These are phyloP conservation scores for Artibeus jamaicensis DNA, from an alignment of 2,797 vertebrate genomes.

Conservation along the genomic window DNA sequence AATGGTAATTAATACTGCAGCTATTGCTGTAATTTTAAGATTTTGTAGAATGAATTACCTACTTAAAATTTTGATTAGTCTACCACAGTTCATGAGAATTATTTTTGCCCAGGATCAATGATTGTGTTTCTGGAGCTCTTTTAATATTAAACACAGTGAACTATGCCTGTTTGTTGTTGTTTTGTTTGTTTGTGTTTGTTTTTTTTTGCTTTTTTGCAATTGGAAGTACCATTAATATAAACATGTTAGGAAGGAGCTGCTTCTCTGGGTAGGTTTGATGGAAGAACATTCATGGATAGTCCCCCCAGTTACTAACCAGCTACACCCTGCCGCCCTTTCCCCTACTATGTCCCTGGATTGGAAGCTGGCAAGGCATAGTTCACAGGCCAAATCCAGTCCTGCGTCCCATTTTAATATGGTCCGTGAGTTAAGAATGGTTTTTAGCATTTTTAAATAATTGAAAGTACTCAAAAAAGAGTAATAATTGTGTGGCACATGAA, in stretches of 20 bases:
- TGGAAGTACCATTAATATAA: background rate
- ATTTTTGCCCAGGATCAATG: background rate
- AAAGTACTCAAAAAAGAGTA: background rate
- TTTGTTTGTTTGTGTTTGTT: background rate
- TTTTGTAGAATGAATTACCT: background rate
- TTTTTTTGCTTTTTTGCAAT: background rate
- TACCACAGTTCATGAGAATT: background rate
- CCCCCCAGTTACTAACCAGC: background rate
- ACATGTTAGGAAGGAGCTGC: background rate
- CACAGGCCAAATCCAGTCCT: background rate
- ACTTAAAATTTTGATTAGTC: background rate
- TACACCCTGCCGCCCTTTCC: background rate
- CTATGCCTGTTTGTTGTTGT: background rate
- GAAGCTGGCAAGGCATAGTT: background rate
- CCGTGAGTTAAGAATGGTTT: background rate
- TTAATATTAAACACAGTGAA: constrained; percentile 24
- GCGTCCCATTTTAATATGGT: background rate
- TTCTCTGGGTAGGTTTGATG: background rate
- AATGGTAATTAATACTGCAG: constrained; percentile 88
- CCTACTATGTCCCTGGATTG: background rate
- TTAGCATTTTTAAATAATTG: constrained; percentile 4
- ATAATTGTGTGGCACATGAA: constrained; percentile 39
- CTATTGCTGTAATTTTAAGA: constrained; percentile 28
- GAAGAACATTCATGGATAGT: background rate
- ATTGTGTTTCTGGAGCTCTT: constrained; percentile 18